These are phyloP conservation scores for Luffia ferchaultella DNA, from an alignment of 2,888 invertebrate species.

Conservation along the genomic window DNA sequence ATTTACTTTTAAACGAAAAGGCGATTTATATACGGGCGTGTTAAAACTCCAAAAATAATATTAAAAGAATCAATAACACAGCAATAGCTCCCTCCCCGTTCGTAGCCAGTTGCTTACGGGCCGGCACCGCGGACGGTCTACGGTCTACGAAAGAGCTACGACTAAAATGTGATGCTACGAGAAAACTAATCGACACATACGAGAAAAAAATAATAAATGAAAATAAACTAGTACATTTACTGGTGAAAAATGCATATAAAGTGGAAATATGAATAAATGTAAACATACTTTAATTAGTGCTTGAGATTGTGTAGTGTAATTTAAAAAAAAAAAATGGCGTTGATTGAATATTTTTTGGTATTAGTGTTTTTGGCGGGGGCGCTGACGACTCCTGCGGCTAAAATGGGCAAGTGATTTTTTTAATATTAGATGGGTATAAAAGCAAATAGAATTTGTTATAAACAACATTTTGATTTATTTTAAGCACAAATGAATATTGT, in stretches of 20 bases:
- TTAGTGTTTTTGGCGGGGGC: conserved; percentile 28
- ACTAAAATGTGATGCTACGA: conserved; percentile 17
- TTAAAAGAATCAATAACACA: conserved; percentile 61
- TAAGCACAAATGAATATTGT: too few species aligned
- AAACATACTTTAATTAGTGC: too few species aligned
- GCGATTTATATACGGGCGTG: conserved; percentile 3
- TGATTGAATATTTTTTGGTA: conserved; percentile 23
- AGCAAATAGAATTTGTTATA: too few species aligned
- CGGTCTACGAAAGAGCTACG: conserved; percentile 20
- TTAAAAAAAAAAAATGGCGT: conserved; percentile 42
- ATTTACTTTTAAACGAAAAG: background rate
- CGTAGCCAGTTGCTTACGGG: conserved; percentile 44
- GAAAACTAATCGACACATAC: conserved; percentile 14
- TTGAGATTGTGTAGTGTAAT: conserved; percentile 12
- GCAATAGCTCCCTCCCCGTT: conserved; percentile 23
- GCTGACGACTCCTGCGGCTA: conserved; percentile 42
- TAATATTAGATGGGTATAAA: too few species aligned
- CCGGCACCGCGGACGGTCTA: conserved; percentile 32
- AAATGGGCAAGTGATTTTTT: conserved; percentile 56
- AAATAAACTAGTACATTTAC: too few species aligned
- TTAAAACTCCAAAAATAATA: conserved; percentile 61
- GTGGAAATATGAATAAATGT: too few species aligned
- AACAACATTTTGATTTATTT: too few species aligned
- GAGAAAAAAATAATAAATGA: too few species aligned
- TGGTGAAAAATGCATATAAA: too few species aligned